These are phyloP conservation scores for Lutra lutra DNA, from an alignment of 2,797 vertebrate genomes.

Conservation along the genomic window DNA sequence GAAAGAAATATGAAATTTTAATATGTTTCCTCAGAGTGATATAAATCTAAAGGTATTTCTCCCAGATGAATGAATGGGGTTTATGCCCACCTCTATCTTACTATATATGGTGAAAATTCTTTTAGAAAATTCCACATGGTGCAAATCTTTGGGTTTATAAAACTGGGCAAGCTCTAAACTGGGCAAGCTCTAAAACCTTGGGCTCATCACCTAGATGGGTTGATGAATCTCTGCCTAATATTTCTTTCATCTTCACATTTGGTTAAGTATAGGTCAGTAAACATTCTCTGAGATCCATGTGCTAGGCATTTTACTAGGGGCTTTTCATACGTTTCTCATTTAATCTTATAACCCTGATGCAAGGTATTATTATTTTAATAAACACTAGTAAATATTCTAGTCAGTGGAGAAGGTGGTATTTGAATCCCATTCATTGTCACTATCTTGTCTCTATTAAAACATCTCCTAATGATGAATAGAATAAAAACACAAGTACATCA, in stretches of 20 bases:
- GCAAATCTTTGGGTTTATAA: conserved; percentile 29
- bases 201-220: neutral
- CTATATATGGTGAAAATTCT: conserved; percentile 61
- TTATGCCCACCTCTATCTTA: neutral
- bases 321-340: conserved; percentile 4
- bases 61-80: neutral
- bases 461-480: neutral
- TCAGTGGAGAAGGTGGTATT: neutral
- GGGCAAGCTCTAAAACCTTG: neutral
- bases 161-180: neutral
- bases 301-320: neutral
- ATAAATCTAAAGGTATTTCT: conserved; percentile 56
- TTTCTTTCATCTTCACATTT: conserved; percentile 7
- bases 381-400: neutral
- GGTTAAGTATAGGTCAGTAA: neutral
- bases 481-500: neutral
- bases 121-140: conserved; percentile 13
- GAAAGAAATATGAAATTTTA: conserved; percentile 77
- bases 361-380: neutral
- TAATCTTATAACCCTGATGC: neutral
- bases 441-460: neutral
- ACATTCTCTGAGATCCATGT: neutral
- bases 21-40: conserved; percentile 61
- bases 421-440: neutral
- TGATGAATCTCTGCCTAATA: neutral